Conservation (phyloP, 2,888 invertebrate species). For the Sialis fuliginosa region DNA sequence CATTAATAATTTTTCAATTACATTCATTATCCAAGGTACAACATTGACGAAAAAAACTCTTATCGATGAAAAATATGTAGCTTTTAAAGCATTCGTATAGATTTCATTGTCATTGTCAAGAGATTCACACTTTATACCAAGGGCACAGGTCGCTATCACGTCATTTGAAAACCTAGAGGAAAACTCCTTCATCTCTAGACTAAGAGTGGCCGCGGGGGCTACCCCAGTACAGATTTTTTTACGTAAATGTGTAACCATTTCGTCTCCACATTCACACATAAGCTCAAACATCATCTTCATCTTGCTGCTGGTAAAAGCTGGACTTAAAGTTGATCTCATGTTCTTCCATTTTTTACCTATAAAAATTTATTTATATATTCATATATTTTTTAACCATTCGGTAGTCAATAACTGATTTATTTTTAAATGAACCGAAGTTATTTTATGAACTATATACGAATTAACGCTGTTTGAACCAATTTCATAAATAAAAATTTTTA, state of each 20-base stretch:
- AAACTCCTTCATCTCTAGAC: neutral
- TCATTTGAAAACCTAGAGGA: neutral
- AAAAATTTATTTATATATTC: neutral
- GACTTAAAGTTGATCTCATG: neutral
- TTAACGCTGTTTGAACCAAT: too few species aligned
- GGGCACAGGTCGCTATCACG: neutral
- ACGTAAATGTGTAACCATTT: neutral
- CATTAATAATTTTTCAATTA: neutral
- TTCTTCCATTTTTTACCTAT: neutral
- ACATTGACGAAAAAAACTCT: neutral
- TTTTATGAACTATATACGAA: too few species aligned
- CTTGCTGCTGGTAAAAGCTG: neutral
- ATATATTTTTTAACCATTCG: neutral
- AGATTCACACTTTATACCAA: neutral
- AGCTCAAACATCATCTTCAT: neutral
- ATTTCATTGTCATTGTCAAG: neutral
- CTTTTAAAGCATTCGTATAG: neutral
- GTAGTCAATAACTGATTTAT: too few species aligned
- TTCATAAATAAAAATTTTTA: too few species aligned
- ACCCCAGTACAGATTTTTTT: neutral
- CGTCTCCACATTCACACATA: neutral
- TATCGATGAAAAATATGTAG: neutral
- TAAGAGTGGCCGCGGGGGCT: neutral
- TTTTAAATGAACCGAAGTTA: too few species aligned
- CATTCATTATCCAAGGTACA: neutral